Conservation (phyloP, 2,113 vertebrate genomes). For the Trichechus manatus region DNA sequence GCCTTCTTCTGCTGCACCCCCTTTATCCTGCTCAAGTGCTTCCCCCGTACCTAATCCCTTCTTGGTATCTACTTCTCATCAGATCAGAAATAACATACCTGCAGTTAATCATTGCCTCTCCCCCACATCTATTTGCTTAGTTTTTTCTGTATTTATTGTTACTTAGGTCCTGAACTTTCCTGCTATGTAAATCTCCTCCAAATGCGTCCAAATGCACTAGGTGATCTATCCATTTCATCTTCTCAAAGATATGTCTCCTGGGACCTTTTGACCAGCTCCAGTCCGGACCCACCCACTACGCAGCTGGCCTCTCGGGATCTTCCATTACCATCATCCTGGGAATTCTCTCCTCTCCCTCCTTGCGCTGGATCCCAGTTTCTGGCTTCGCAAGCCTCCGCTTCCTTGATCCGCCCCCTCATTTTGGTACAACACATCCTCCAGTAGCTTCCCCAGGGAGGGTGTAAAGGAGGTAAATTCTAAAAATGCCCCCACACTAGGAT, state of each 20-base stretch:
- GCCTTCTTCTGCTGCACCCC: accelerated
- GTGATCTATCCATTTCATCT: not conserved
- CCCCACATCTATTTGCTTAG: not conserved
- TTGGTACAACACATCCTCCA: not conserved
- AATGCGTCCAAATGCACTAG: not conserved
- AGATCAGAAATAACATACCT: not conserved
- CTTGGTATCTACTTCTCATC: not conserved
- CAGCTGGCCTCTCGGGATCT: not conserved
- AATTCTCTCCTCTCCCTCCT: not conserved
- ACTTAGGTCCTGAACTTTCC: not conserved
- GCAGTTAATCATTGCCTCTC: not conserved
- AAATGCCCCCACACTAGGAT: not conserved
- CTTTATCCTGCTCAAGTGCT: not conserved
- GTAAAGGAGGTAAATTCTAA: not conserved
- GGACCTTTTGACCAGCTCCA: not conserved
- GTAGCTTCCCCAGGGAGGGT: not conserved
- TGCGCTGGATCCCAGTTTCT: not conserved
- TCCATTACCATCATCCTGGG: not conserved
- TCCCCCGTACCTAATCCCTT: not conserved
- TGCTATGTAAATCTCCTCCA: not conserved
- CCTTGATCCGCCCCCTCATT: not conserved
- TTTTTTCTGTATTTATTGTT: not conserved
- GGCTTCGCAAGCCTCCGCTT: not conserved
- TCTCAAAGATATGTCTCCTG: not conserved
- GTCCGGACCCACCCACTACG: not conserved